Base-by-base conservation (phyloP, 1,140 invertebrate genomes). In the Drosophila sp. region DNA sequence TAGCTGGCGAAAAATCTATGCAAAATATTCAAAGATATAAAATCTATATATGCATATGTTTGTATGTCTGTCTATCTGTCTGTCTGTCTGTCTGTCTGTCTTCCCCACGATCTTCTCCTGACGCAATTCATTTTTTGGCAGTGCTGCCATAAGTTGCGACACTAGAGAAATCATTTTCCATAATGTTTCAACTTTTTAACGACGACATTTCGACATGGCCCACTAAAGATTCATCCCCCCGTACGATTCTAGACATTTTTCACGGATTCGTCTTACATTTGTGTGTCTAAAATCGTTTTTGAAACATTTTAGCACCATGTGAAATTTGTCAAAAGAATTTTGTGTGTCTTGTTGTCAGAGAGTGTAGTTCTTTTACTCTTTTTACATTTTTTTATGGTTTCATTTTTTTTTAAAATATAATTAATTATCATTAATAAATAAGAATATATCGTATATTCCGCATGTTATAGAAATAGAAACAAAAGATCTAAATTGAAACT, bases 181-280 rank as follows among this genome's bases (percentile, higher is more conserved):
- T 65, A 75, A 78, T 53, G 38, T 70, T 72, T 67, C 41, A 74
- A 74, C 67, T 86, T 86, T 84, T 80, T 80, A 84, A 71, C 73
- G 64, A 74, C 57, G 61, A 76, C 46, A 80, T 84, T 84, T 80
- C 80, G 80, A 86, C 81, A 84, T 86, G 81, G 70, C 77, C 77
- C 81, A 86, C 80, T 80, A 80, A 77, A 77, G 43, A 73, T 59
- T 36, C 56, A 67, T 46, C 40, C 13, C 41, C 34, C 50, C 14
- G 11, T 72, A 11, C 18, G 7, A 56, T 67, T 56, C 8, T 45
- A 45, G 18, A 53, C 29, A 61, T 21, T 6, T n/a, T n/a, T 18
- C 45, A 29, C 25, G 13, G 2, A 34, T 46, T 13, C 27, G 18
- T 38, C 1, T 21, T 7, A 11, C 34, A 13, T 53, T 21, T 41